Evolutionary conservation across 2,797 vertebrate species (phyloP).

Genomic region (Amblyopsis hoosieri): DNA sequence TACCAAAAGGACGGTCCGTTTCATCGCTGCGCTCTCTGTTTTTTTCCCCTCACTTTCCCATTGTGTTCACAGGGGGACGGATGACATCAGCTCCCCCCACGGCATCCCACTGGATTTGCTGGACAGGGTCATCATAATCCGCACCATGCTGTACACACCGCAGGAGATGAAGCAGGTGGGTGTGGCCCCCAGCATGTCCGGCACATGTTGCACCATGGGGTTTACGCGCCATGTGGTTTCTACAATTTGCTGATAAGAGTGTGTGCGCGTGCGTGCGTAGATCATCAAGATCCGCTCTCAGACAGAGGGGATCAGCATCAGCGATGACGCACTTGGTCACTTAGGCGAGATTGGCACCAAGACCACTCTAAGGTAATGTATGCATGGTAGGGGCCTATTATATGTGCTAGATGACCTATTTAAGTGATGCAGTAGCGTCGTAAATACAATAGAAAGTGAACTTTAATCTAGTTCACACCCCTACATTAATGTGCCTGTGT

Average conservation of each 20-base stretch:
- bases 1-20: too few relatives aligned
- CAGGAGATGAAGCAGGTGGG: slow-evolving; percentile 98
- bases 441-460: neutral
- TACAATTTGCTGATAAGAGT: too few relatives aligned
- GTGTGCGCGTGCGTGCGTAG: slow-evolving; percentile 57
- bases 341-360: slow-evolving; percentile 95
- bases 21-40: neutral
- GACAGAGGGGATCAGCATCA: slow-evolving; percentile 93
- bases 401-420: too few relatives aligned
- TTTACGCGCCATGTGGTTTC: too few relatives aligned
- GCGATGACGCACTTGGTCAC: slow-evolving; percentile 91
- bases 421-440: too few relatives aligned
- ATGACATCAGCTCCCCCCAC: slow-evolving; percentile 93
- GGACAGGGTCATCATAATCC: slow-evolving; percentile 96
- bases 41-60: neutral
- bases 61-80: slow-evolving; percentile 84
- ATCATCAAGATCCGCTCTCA: slow-evolving; percentile 98
- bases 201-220: too few relatives aligned
- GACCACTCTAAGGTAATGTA: slow-evolving; percentile 91
- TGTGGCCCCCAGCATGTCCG: neutral
- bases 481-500: neutral
- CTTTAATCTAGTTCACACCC: neutral
- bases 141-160: slow-evolving; percentile 95
- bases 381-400: neutral
- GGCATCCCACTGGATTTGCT: slow-evolving; percentile 95